These are phyloP conservation scores for Megathymus violae DNA, from an alignment of 1,140 invertebrate species.

Conservation along the genomic window DNA sequence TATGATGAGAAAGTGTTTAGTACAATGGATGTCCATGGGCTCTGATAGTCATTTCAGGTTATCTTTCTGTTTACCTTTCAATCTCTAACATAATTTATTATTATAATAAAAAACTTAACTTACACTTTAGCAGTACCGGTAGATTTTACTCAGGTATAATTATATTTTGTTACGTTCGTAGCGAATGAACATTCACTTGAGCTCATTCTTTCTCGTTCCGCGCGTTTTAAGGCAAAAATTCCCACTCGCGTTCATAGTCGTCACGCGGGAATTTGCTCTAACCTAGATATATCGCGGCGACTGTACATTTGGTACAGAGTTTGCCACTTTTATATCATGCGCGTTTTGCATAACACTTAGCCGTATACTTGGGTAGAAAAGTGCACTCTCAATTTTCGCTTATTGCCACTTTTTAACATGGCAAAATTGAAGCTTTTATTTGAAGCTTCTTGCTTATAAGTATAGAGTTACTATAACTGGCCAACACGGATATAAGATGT, in stretches of 20 bases:
- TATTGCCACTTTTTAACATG: slow-evolving; percentile 10
- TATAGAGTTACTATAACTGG: too few species aligned
- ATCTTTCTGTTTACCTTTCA: too few species aligned
- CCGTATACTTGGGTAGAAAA: slow-evolving; percentile 45
- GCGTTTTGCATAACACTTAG: slow-evolving; percentile 52
- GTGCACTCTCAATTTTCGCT: slow-evolving; percentile 35
- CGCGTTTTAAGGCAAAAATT: slow-evolving; percentile 19
- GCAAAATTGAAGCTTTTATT: background rate
- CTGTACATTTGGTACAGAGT: slow-evolving; percentile 39
- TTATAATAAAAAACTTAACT: too few species aligned
- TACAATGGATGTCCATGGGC: too few species aligned
- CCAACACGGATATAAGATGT: too few species aligned
- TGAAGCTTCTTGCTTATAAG: too few species aligned
- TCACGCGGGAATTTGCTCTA: slow-evolving; percentile 15
- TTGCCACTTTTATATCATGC: slow-evolving; percentile 51
- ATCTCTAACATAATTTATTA: too few species aligned
- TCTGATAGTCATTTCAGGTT: too few species aligned
- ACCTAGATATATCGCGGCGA: slow-evolving; percentile 28
- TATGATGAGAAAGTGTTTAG: too few species aligned
- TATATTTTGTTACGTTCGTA: background rate
- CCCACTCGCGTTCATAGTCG: slow-evolving; percentile 4
- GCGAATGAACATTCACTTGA: background rate
- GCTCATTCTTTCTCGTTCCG: slow-evolving; percentile 14
- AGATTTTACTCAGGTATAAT: background rate
- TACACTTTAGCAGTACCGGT: too few species aligned